Evolutionary conservation across 2,888 invertebrate genomes (phyloP).

Genomic region (Argyresthia albistria): DNA sequence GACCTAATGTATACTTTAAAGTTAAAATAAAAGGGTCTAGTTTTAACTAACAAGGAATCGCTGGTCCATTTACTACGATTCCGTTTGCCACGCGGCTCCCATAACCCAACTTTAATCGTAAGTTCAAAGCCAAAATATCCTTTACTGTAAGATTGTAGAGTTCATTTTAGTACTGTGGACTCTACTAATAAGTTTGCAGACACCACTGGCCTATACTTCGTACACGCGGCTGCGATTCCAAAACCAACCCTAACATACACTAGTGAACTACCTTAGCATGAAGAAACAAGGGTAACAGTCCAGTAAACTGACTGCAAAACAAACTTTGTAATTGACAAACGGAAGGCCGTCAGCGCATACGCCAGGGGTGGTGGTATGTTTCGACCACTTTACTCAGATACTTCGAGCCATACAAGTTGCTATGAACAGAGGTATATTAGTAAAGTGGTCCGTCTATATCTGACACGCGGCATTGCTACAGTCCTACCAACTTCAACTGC

Average conservation of each 20-base stretch:
- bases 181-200: background rate
- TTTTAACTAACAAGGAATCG: background rate
- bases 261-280: background rate
- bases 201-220: background rate
- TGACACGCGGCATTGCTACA: background rate
- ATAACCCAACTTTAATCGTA: background rate
- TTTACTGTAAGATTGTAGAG: conserved; percentile 11
- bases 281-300: conserved; percentile 5
- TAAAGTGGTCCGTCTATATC: background rate
- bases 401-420: background rate
- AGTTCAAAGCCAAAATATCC: background rate
- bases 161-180: conserved; percentile 10
- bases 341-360: conserved; percentile 23
- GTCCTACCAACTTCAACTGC: background rate
- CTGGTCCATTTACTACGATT: background rate
- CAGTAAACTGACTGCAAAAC: background rate
- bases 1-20: background rate
- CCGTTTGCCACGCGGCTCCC: conserved; percentile 4
- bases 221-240: background rate
- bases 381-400: background rate
- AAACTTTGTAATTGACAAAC: conserved; percentile 5
- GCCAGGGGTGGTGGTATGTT: conserved; percentile 27
- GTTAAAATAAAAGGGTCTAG: background rate
- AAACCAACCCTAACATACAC: background rate
- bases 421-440: background rate